Conservation (phyloP, 2,888 invertebrate species). For the Lasiommata megera region DNA sequence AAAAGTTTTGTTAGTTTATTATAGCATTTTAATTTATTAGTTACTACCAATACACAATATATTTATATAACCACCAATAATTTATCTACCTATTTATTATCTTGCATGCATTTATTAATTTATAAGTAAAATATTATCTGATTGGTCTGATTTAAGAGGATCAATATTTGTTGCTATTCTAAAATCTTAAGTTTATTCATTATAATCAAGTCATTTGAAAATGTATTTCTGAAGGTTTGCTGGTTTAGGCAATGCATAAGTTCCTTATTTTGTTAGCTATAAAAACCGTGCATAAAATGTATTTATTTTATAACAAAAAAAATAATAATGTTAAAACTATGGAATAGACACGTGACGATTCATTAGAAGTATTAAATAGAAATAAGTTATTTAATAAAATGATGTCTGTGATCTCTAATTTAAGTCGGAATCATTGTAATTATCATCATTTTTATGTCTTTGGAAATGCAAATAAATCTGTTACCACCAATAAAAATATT, state of each 20-base stretch:
- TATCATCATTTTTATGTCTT: neutral
- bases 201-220: too few relatives aligned
- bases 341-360: neutral
- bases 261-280: too few relatives aligned
- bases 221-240: too few relatives aligned
- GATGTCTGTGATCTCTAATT: constrained; percentile 25
- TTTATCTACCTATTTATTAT: neutral
- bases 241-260: too few relatives aligned
- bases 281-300: too few relatives aligned
- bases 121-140: constrained; percentile 5
- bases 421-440: constrained; percentile 4
- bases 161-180: neutral
- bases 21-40: too few relatives aligned
- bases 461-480: neutral
- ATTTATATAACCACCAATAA: too few relatives aligned
- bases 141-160: neutral
- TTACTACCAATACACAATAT: too few relatives aligned
- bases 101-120: constrained; percentile 6
- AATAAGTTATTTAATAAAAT: constrained; percentile 11
- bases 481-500: neutral
- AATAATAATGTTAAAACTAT: neutral
- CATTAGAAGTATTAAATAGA: neutral
- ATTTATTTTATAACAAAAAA: too few relatives aligned
- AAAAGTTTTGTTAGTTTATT: too few relatives aligned
- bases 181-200: neutral